Evolutionary conservation across 2,888 invertebrate genomes (phyloP).

Genomic region (Antheraea yamamai): DNA sequence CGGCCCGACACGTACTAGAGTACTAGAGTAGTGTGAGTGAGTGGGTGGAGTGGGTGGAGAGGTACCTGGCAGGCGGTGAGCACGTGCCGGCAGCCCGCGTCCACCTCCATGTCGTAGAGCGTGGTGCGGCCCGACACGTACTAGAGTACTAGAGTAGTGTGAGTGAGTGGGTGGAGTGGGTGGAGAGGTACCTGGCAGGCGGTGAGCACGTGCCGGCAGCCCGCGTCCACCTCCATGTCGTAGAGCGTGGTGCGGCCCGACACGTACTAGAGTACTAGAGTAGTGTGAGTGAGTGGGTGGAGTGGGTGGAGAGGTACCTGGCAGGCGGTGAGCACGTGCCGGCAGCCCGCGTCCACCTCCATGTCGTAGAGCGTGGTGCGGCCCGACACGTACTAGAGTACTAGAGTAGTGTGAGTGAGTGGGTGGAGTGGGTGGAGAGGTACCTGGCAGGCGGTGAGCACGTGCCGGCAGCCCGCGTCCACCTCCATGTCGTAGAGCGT

Average conservation of each 20-base stretch:
- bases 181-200: slow-evolving; percentile 88
- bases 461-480: slow-evolving; percentile 94
- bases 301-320: slow-evolving; percentile 75
- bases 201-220: slow-evolving; percentile 94
- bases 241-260: slow-evolving; percentile 97
- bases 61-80: slow-evolving; percentile 94
- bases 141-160: too few species aligned
- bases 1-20: slow-evolving; percentile 89
- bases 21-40: too few species aligned
- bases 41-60: too few species aligned
- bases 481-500: slow-evolving; percentile 99
- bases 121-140: slow-evolving; percentile 95
- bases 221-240: slow-evolving; percentile 97
- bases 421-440: too few species aligned
- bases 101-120: slow-evolving; percentile 98
- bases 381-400: slow-evolving; percentile 86
- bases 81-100: slow-evolving; percentile 93
- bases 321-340: slow-evolving; percentile 96
- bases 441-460: slow-evolving; percentile 95
- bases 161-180: too few species aligned
- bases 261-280: slow-evolving; percentile 73
- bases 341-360: slow-evolving; percentile 95
- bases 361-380: slow-evolving; percentile 98
- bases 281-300: too few species aligned
- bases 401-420: too few species aligned